Evolutionary conservation across 2,113 vertebrate genomes (phyloP), one percentile per base, ranked within the genome.

Genomic region (Elgaria multicarinata): DNA sequence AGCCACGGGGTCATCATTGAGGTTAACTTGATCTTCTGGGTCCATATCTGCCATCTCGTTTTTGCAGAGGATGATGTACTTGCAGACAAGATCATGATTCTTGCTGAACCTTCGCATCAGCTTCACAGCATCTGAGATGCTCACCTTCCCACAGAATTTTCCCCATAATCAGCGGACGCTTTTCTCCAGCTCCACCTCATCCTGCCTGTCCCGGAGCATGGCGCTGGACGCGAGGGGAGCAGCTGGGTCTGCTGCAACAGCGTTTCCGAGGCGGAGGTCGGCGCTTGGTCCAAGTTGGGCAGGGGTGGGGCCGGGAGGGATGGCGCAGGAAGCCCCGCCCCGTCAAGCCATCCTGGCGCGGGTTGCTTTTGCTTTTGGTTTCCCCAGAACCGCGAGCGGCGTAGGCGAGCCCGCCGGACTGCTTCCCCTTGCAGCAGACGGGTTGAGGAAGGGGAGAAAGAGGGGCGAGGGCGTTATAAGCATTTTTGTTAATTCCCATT

Each of bases 111-210:
- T 96, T 55, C 92, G 93, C 97, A 98, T 98, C 42, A 98, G 93
- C 22, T 95, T 39, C 46, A 95, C 95, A 1, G 97, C 97, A 75
- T 95, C 95, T 64, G 92, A 94, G 82, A 97, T 88, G 46, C 96
- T 91, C 26, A 98, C 92, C 58, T 96, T 96, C 1, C 97, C 97
- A 39, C 97, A 94, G 89, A 98, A 98, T 89, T 94, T 97, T 95
- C 98, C 97, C 85, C 97, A 94, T 26, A 98, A 93, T 80, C 97
- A 95, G 82, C 97, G 90, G 28, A 97, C 96, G 80, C 97, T 97
- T 91, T 97, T 97, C 87, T 98, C 97, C 95, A 98, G 92, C 97
- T 98, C 78, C 9, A 2, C 39, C 85, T 93, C 92, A 28, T 93
- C 92, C n/a, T 86, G 83, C 16, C 42, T 31, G 3, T 7, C 64